Percentiles rank a stretch among this genome's conserved stretches.
Evolutionary conservation across 30 jellyfish, hydroid and myxozoan genomes (phyloP).

Genomic region (Pseudorhiza aurosa): DNA sequence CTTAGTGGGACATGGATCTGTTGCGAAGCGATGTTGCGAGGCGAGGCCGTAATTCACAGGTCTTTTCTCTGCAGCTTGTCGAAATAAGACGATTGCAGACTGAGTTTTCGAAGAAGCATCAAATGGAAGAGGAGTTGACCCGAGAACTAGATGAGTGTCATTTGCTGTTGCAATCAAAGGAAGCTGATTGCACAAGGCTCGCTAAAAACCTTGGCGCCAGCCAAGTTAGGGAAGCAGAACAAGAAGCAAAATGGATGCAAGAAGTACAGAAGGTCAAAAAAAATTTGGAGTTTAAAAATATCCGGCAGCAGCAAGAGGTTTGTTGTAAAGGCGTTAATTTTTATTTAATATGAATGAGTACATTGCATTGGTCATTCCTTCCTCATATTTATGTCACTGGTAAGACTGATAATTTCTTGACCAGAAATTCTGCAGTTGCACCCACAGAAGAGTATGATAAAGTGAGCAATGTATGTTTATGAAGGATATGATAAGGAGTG

Average conservation of each 20-base stretch:
- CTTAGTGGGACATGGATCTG: too few species aligned
- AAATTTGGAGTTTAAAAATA: slow-evolving; percentile 42
- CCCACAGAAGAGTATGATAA: too few species aligned
- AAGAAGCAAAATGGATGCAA: slow-evolving; percentile 63
- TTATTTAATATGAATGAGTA: too few species aligned
- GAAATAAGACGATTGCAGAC: slow-evolving; percentile 4
- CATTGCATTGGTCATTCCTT: too few species aligned
- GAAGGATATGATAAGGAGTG: too few species aligned
- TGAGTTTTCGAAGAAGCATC: slow-evolving; percentile 51
- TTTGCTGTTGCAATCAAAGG: slow-evolving; percentile 71
- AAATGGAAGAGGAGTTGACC: slow-evolving; percentile 59
- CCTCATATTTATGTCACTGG: too few species aligned
- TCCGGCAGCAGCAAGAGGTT: slow-evolving; percentile 81
- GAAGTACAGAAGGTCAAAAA: slow-evolving; percentile 59
- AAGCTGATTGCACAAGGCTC: slow-evolving; percentile 92
- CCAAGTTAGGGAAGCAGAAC: slow-evolving; percentile 97
- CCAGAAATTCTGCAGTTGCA: too few species aligned
- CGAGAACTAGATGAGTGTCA: slow-evolving; percentile 86
- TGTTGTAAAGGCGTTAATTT: too few species aligned
- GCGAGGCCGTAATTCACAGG: too few species aligned
- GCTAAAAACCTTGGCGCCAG: slow-evolving; percentile 97
- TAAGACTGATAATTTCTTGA: too few species aligned
- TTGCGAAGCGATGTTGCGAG: too few species aligned
- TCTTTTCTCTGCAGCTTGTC: neutral
- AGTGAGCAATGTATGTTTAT: too few species aligned